These are phyloP conservation scores for Orthonyx spaldingii DNA, from an alignment of 2,113 vertebrate genomes.

Conservation along the genomic window DNA sequence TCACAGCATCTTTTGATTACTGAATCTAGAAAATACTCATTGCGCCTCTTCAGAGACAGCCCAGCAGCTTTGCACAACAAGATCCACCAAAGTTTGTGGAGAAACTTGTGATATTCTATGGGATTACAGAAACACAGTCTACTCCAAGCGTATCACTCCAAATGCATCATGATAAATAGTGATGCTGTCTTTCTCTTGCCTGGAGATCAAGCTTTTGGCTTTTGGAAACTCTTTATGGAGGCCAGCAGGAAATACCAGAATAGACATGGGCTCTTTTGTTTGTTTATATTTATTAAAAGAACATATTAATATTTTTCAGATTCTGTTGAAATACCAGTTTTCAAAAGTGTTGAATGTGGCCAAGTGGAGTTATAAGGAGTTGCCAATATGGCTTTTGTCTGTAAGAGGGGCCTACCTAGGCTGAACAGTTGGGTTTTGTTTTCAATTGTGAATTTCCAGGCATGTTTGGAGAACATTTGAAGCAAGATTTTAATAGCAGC, in stretches of 20 bases:
- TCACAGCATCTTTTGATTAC: not conserved
- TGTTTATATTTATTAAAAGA: not conserved
- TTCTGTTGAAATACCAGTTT: not conserved
- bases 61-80: not conserved
- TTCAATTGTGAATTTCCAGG: not conserved
- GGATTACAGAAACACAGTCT: not conserved
- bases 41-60: not conserved
- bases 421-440: not conserved
- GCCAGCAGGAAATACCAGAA: not conserved
- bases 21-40: not conserved
- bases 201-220: not conserved
- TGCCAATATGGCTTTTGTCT: not conserved
- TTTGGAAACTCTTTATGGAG: not conserved
- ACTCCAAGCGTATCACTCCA: not conserved
- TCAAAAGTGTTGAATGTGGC: not conserved
- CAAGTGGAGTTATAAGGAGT: not conserved
- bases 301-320: not conserved
- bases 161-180: not conserved
- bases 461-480: not conserved
- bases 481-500: not conserved
- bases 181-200: not conserved
- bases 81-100: not conserved
- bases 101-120: not conserved
- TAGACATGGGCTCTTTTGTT: fast-evolving
- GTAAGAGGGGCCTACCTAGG: not conserved